phyloP scores from a whole-genome alignment of 2,888 invertebrate species.

The Fragum fragum region DNA sequence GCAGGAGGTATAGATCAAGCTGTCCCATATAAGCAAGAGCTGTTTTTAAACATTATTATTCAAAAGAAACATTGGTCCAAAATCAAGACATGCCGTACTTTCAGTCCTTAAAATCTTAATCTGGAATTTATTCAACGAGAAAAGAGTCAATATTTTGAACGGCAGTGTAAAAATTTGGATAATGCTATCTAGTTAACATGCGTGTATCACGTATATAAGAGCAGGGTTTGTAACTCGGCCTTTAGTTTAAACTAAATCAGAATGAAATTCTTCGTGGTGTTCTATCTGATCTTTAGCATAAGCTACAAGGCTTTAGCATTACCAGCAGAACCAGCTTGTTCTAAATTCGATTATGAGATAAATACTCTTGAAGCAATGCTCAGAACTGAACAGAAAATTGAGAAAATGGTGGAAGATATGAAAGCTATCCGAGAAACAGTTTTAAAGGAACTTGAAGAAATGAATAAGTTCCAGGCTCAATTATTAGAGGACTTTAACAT shows the following conservation, averaged over 20 bases:
- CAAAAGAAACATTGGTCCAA: too few species aligned
- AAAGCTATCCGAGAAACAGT: not conserved
- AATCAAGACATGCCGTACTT: too few species aligned
- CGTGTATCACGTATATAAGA: not conserved
- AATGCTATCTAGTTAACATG: not conserved
- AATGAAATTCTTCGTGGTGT: not conserved
- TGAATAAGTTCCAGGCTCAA: not conserved
- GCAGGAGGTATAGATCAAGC: too few species aligned
- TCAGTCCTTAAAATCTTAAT: too few species aligned
- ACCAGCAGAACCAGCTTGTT: not conserved
- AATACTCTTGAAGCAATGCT: not conserved
- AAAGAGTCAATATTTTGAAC: too few species aligned
- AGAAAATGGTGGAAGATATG: slow-evolving; percentile 14
- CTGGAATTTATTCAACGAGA: too few species aligned
- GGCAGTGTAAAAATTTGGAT: too few species aligned
- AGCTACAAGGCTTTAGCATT: not conserved
- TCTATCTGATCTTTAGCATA: not conserved
- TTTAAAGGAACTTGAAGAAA: not conserved
- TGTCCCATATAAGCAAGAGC: too few species aligned
- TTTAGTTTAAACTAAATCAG: not conserved
- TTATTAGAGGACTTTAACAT: not conserved
- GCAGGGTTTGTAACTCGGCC: not conserved
- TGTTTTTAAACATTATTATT: too few species aligned
- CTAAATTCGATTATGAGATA: slow-evolving; percentile 16
- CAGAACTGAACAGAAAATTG: slow-evolving; percentile 1